Conservation (phyloP, 2,888 invertebrate species). For the Coelinius sp. region DNA sequence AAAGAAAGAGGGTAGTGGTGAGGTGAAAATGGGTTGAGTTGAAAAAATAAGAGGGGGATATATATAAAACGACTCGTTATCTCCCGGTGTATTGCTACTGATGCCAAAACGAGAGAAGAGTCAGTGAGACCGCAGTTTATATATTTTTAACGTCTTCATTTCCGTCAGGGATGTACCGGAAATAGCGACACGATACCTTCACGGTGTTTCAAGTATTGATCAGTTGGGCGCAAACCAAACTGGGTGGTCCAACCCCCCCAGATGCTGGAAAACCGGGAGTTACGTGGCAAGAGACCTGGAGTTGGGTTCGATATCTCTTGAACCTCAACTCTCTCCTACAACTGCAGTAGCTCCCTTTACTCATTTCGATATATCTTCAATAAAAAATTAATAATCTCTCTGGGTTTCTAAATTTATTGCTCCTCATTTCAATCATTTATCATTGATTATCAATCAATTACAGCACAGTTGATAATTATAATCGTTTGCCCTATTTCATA, state of each 20-base stretch:
- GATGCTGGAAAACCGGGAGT: conserved; percentile 33
- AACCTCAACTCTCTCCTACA: conserved; percentile 48
- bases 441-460: too few species aligned
- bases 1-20: conserved; percentile 12
- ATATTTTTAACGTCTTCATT: conserved; percentile 70
- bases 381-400: too few species aligned
- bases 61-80: conserved; percentile 57
- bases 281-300: conserved; percentile 17
- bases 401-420: too few species aligned
- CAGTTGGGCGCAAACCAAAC: conserved; percentile 61
- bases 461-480: too few species aligned
- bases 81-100: conserved; percentile 44
- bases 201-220: conserved; percentile 71
- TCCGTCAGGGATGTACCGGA: conserved; percentile 67
- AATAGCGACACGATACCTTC: conserved; percentile 69
- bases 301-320: conserved; percentile 48
- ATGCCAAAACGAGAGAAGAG: conserved; percentile 38
- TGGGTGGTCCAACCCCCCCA: conserved; percentile 54
- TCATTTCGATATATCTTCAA: background rate
- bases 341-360: conserved; percentile 5
- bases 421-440: too few species aligned
- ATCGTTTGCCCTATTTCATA: too few species aligned
- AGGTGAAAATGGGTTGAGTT: conserved; percentile 41
- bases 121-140: conserved; percentile 53
- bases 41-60: conserved; percentile 47